Evolutionary conservation across 2,797 vertebrate species (phyloP).

Genomic region (Agapornis canus): DNA sequence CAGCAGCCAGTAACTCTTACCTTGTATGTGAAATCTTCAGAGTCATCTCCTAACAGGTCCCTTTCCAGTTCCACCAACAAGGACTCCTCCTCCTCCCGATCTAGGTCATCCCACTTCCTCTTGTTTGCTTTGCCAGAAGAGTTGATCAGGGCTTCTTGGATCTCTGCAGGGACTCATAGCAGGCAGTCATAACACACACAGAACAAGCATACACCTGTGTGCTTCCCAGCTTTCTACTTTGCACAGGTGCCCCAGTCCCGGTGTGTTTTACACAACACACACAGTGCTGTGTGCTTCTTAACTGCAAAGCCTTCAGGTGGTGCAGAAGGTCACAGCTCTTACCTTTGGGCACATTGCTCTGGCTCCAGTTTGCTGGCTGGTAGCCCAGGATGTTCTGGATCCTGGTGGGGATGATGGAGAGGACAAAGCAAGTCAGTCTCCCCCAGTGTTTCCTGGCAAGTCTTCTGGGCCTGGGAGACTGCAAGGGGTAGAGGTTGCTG

Average conservation of each 20-base stretch:
- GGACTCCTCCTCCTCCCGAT: slow-evolving; percentile 73
- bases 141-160: slow-evolving; percentile 71
- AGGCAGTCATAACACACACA: background rate
- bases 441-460: slow-evolving; percentile 74
- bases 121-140: slow-evolving; percentile 82
- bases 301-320: background rate
- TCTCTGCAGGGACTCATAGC: slow-evolving; percentile 68
- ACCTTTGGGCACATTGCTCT: slow-evolving; percentile 75
- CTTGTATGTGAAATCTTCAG: slow-evolving; percentile 80
- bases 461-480: slow-evolving; percentile 39
- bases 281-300: accelerated
- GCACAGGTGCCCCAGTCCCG: background rate
- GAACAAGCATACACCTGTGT: accelerated
- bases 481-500: background rate
- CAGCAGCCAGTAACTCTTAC: slow-evolving; percentile 28
- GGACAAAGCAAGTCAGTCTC: slow-evolving; percentile 70
- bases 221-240: no score
- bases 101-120: slow-evolving; percentile 82
- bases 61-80: slow-evolving; percentile 79
- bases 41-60: slow-evolving; percentile 75
- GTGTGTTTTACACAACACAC: background rate
- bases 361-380: slow-evolving; percentile 74
- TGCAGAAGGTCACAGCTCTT: background rate
- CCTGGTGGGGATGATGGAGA: slow-evolving; percentile 75
- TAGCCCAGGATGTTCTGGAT: slow-evolving; percentile 77